phyloP scores from a whole-genome alignment of 1,140 invertebrate genomes.

The Drepana arcuata region DNA sequence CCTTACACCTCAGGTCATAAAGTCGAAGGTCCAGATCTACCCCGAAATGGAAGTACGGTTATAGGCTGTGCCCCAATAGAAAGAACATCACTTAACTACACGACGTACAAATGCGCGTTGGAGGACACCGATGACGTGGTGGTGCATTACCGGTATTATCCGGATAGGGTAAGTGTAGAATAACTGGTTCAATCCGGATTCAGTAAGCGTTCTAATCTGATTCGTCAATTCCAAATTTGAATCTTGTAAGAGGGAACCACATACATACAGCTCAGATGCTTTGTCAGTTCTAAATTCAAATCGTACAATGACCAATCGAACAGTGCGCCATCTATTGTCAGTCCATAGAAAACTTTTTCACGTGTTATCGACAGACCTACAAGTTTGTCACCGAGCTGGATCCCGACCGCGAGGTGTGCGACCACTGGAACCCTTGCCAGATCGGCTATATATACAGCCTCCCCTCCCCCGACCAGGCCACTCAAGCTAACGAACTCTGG shows the following conservation, averaged over 20 bases:
- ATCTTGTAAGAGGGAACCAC: too few relatives aligned
- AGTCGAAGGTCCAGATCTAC: constrained; percentile 48
- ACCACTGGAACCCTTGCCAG: constrained; percentile 59
- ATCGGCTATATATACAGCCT: constrained; percentile 55
- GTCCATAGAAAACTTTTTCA: too few relatives aligned
- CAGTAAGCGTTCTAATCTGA: too few relatives aligned
- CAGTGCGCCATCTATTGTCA: too few relatives aligned
- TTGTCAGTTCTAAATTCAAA: too few relatives aligned
- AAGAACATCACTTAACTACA: constrained; percentile 50
- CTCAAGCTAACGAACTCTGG: constrained; percentile 44
- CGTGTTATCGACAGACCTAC: constrained; percentile 38
- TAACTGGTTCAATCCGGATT: too few relatives aligned
- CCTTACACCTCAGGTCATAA: too few relatives aligned
- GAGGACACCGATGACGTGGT: constrained; percentile 56
- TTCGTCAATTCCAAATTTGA: too few relatives aligned
- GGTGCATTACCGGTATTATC: constrained; percentile 56
- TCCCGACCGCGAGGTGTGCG: constrained; percentile 51
- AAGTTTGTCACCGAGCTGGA: constrained; percentile 53
- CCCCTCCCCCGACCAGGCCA: constrained; percentile 42
- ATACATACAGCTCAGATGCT: too few relatives aligned
- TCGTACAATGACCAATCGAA: too few relatives aligned
- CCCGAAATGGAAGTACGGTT: constrained; percentile 42
- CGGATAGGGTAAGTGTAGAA: constrained; percentile 35
- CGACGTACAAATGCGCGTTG: constrained; percentile 36
- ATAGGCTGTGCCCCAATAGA: constrained; percentile 51